Percentiles rank a stretch among this genome's conserved stretches.
These are phyloP conservation scores for Drosophila merina DNA, from an alignment of 2,888 invertebrate species.

Conservation along the genomic window DNA sequence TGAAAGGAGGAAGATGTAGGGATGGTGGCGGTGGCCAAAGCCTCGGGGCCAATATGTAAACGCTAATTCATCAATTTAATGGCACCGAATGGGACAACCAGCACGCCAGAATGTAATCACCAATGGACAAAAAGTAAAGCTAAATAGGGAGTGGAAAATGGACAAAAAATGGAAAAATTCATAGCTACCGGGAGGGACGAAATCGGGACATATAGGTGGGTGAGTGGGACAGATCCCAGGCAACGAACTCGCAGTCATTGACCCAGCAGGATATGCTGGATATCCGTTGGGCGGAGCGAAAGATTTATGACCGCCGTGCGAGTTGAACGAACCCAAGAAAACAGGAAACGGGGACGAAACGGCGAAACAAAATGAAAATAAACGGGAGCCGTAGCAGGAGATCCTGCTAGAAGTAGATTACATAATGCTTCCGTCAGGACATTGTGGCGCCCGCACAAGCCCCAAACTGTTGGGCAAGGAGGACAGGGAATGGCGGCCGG, in stretches of 20 bases:
- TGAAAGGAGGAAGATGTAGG: neutral
- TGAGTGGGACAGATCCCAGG: conserved; percentile 38
- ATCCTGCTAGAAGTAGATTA: conserved; percentile 43
- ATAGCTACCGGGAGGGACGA: neutral
- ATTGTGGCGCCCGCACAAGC: conserved; percentile 64
- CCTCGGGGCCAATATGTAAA: conserved; percentile 41
- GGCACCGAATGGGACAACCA: conserved; percentile 18
- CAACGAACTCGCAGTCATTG: conserved; percentile 70
- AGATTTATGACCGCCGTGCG: conserved; percentile 62
- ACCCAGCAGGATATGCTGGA: conserved; percentile 49
- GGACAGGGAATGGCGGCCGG: conserved; percentile 37
- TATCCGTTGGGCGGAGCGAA: conserved; percentile 39
- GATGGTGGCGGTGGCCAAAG: conserved; percentile 1
- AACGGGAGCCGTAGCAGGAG: neutral
- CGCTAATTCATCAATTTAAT: conserved; percentile 68
- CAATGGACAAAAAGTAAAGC: conserved; percentile 32
- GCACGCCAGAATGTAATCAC: conserved; percentile 55
- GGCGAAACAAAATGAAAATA: conserved; percentile 10
- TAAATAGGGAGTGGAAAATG: conserved; percentile 17
- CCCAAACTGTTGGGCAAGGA: conserved; percentile 53
- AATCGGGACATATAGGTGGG: conserved; percentile 27
- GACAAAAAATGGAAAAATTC: conserved; percentile 17
- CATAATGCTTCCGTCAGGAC: conserved; percentile 53
- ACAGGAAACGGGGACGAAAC: conserved; percentile 35
- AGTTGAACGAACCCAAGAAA: conserved; percentile 66